phyloP scores from a whole-genome alignment of 2,113 vertebrate species.

The Colaptes auratus region DNA sequence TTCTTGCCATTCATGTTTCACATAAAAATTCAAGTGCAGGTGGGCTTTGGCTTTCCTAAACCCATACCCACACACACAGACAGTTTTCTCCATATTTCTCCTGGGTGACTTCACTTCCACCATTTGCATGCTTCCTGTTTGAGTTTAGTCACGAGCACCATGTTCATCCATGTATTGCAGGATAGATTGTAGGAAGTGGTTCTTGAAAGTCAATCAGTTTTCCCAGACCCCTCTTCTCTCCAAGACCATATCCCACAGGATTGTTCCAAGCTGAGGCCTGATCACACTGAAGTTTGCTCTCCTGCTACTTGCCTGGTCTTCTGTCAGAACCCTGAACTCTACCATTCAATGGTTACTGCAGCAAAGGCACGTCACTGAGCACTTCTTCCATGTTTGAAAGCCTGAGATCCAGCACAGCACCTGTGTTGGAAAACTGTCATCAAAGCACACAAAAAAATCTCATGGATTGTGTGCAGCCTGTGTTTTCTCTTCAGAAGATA shows the following conservation, averaged over 20 bases:
- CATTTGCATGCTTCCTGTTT: background rate
- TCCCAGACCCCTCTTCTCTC: background rate
- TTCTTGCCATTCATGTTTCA: background rate
- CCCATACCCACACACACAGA: background rate
- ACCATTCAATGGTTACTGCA: too few species aligned
- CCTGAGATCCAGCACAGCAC: background rate
- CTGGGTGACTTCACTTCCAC: background rate
- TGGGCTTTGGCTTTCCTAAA: background rate
- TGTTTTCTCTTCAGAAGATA: background rate
- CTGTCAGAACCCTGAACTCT: background rate
- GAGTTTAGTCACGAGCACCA: background rate
- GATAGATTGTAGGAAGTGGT: background rate
- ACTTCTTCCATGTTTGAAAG: background rate
- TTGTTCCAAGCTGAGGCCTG: background rate
- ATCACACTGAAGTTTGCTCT: background rate
- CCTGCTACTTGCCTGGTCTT: background rate
- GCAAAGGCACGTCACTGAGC: background rate
- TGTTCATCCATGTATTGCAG: background rate
- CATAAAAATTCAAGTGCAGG: background rate
- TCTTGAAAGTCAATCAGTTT: background rate
- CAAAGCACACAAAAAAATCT: background rate
- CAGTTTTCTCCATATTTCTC: background rate
- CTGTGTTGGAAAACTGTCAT: background rate
- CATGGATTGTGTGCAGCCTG: too few species aligned
- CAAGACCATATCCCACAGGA: too few species aligned